Conservation (phyloP, 2,797 vertebrate species). For the Spheniscus humboldti region DNA sequence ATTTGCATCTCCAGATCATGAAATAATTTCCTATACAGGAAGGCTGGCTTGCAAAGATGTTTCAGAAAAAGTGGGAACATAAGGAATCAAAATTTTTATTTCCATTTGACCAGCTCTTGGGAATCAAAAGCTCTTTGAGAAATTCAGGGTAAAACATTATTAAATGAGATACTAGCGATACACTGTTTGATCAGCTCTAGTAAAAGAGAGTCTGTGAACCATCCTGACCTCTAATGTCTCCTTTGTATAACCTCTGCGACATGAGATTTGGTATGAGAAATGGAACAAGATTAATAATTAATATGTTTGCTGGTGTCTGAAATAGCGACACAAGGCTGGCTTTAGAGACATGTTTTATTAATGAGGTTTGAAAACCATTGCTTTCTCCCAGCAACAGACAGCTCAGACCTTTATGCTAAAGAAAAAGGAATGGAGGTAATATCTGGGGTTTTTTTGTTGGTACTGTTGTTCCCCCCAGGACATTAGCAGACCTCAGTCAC, state of each 20-base stretch:
- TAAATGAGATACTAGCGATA: background rate
- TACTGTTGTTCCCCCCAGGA: background rate
- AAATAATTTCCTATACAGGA: background rate
- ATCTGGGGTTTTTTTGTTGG: background rate
- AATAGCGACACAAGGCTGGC: constrained; percentile 16
- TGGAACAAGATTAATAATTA: constrained; percentile 56
- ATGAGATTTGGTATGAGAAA: constrained; percentile 35
- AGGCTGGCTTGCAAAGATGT: background rate
- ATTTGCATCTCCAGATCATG: background rate
- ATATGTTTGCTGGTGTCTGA: constrained; percentile 11
- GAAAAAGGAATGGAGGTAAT: background rate
- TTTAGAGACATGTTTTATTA: constrained; percentile 56
- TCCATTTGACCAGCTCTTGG: background rate
- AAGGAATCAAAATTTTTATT: background rate
- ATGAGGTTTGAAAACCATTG: constrained; percentile 55
- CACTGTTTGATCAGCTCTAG: background rate
- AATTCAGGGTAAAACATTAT: background rate
- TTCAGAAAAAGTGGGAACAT: background rate
- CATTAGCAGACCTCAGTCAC: background rate
- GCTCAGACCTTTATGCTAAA: background rate
- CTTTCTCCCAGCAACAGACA: constrained; percentile 21
- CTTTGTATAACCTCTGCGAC: constrained; percentile 43
- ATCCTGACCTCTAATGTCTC: constrained; percentile 4
- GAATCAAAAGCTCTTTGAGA: constrained; percentile 4
- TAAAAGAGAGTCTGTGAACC: background rate